Base-by-base conservation (phyloP, 1,140 invertebrate species). In the Trialeurodes vaporariorum region DNA sequence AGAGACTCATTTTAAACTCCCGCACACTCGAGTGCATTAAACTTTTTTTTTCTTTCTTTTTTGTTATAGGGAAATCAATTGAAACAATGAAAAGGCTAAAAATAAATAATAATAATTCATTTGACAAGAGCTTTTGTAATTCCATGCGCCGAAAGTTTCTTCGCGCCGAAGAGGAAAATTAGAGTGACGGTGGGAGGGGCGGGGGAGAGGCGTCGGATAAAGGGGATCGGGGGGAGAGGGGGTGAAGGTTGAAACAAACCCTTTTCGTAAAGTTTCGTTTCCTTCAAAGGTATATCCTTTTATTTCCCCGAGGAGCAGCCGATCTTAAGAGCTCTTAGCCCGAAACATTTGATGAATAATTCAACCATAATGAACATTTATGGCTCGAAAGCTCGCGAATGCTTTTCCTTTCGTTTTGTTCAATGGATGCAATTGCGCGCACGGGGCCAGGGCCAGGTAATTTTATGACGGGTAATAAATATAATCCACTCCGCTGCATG, bases 401-500 rank as follows among this genome's bases (percentile, higher is more conserved):
- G n/a, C n/a, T n/a, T n/a, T 49, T 49, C 34, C 34, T 49, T 49
- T 17, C 17, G 34, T 49, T 49, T 9, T 17, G 34, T 49, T 17
- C 5, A n/a, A n/a, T n/a, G n/a, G n/a, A n/a, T n/a, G n/a, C n/a
- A n/a, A n/a, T n/a, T n/a, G n/a, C n/a, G n/a, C n/a, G n/a, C n/a
- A n/a, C n/a, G n/a, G 34, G 17, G 34, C 34, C 34, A 17, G 5
- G 5, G 17, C 5, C 34, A 17, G 34, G 34, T 49, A 49, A 49
- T 49, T 49, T 49, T 49, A 49, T 49, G 34, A 49, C 34, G 34
- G 34, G 34, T 49, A 49, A 49, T 49, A 49, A 49, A 49, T 49
- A 49, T 49, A 9, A 49, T 49, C 17, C 17, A 17, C 17, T 49
- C 34, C 34, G 5, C 34, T 49, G 34, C 34, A 49, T 9, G 5